Base-by-base conservation (phyloP, 2,797 vertebrate genomes). In the Gila robusta region DNA sequence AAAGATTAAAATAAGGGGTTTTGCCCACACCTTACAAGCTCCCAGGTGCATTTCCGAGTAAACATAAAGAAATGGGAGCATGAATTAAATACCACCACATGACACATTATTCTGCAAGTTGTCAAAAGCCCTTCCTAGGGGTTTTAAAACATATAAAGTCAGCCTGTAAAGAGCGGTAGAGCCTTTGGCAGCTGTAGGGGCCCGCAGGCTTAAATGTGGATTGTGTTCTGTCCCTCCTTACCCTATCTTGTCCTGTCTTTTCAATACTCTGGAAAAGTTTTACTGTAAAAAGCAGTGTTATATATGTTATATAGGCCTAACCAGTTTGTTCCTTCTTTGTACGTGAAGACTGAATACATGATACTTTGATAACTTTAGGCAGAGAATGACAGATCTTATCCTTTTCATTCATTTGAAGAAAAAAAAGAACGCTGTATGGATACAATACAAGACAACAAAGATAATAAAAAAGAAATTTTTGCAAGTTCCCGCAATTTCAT, bases 31-130 rank as follows among this genome's bases (percentile, higher is more conserved):
- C 37, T 62, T 64, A 79, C 56, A 44, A 21, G 56, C 9, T 64
- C 77, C 77, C 37, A 79, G n/a, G 77, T 79, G 77, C 37, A 79
- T 79, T 79, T 64, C 35, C 17, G 23, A 17, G 76, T 79, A 79
- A 79, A 79, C 77, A 79, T 79, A 37, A 79, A 79, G 77, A 79
- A 79, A 44, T 41, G 77, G n/a, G 56, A 79, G 77, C 77, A 79
- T 79, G 77, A 64, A 64, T 79, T 79, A 64, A 79, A 79, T n/a
- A 64, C 56, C n/a, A 64, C n/a, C 37, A 12, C 56, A 64, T 79
- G 77, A 79, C 37, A 64, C 56, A 41, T 79, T 79, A 79, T 79
- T 79, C 77, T 79, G 77, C 23, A 79, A 64, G 77, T 79, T 79
- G 77, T 79, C 77, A 79, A 79, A 79, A 79, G n/a, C 5, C 37